Conservation (phyloP, 2,113 vertebrate genomes). For the Pontoporia blainvillei region DNA sequence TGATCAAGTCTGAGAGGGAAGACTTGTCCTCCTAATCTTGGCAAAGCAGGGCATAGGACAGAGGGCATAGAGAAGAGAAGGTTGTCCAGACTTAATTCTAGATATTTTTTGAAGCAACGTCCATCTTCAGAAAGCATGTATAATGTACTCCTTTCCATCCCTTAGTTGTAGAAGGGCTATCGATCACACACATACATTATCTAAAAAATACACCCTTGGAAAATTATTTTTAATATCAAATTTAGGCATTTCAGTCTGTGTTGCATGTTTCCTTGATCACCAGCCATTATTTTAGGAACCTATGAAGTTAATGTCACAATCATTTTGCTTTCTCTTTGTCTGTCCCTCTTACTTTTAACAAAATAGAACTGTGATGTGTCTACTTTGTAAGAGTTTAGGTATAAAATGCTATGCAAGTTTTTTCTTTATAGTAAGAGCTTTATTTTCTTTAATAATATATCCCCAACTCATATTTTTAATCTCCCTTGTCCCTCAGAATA, state of each 20-base stretch:
- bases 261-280: slow-evolving; percentile 65
- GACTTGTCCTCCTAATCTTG: neutral
- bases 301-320: slow-evolving; percentile 63
- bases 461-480: slow-evolving; percentile 61
- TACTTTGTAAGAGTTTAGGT: slow-evolving; percentile 77
- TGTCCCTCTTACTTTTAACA: slow-evolving; percentile 19
- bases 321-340: slow-evolving; percentile 2
- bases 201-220: slow-evolving; percentile 34
- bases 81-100: neutral
- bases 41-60: neutral
- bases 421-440: slow-evolving; percentile 70
- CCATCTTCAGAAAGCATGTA: neutral
- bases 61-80: neutral
- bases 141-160: slow-evolving; percentile 4
- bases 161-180: slow-evolving; percentile 72
- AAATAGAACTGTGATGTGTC: slow-evolving; percentile 75
- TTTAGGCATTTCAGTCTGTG: slow-evolving; percentile 67
- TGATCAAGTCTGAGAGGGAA: neutral
- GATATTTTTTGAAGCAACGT: neutral
- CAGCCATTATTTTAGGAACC: slow-evolving; percentile 64
- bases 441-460: slow-evolving; percentile 70
- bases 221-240: slow-evolving; percentile 45
- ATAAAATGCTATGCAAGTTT: slow-evolving; percentile 79
- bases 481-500: slow-evolving; percentile 50
- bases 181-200: slow-evolving; percentile 56